Percentiles rank a stretch among this genome's conserved stretches.
Conservation (phyloP, 2,113 vertebrate species). For the Tichodroma muraria region DNA sequence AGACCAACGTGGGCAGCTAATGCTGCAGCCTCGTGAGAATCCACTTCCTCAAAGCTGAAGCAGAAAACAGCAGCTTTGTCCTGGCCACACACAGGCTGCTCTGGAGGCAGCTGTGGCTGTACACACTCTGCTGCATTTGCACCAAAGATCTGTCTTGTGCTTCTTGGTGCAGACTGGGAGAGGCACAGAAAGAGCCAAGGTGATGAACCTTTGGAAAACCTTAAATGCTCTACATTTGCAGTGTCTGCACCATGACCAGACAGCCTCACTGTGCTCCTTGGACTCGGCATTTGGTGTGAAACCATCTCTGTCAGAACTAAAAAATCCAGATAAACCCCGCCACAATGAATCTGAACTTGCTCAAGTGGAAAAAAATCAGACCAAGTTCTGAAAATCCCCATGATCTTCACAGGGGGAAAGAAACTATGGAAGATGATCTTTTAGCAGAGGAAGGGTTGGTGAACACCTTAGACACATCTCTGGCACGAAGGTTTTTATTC, state of each 20-base stretch:
- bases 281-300: not conserved
- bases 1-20: accelerated
- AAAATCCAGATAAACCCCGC: not conserved
- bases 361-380: not conserved
- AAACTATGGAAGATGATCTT: slow-evolving; percentile 13
- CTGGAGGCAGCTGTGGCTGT: not conserved
- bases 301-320: not conserved
- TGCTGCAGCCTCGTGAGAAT: not conserved
- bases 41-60: not conserved
- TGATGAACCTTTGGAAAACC: not conserved
- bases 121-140: not conserved
- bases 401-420: not conserved
- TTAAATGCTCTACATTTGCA: not conserved
- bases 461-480: slow-evolving; percentile 86
- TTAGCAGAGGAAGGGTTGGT: slow-evolving; percentile 73
- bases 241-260: not conserved
- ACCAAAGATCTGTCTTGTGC: not conserved
- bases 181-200: not conserved
- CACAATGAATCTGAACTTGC: not conserved
- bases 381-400: not conserved
- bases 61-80: not conserved
- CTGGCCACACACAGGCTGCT: not conserved
- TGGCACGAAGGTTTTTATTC: slow-evolving; percentile 85
- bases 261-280: not conserved
- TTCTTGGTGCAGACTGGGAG: not conserved